These are phyloP conservation scores for Rhingia rostrata DNA, from an alignment of 2,888 invertebrate genomes.

Conservation along the genomic window DNA sequence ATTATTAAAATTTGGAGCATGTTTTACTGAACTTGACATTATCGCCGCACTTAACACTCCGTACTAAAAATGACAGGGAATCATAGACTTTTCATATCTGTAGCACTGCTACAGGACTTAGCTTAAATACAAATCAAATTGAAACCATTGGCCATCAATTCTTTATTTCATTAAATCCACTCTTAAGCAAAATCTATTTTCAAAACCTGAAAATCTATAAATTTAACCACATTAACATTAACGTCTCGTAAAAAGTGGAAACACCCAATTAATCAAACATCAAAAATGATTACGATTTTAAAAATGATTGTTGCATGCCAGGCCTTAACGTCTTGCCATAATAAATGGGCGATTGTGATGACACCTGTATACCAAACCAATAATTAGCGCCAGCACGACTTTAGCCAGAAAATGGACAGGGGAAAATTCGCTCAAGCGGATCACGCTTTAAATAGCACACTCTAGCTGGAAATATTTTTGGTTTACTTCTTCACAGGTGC, in stretches of 20 bases:
- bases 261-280: neutral
- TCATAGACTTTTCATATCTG: too few relatives aligned
- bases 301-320: conserved; percentile 19
- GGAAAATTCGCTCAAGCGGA: conserved; percentile 20
- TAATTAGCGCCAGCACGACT: conserved; percentile 19
- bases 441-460: conserved; percentile 20
- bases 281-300: neutral
- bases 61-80: too few relatives aligned
- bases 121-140: too few relatives aligned
- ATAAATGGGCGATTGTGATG: conserved; percentile 7
- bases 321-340: neutral
- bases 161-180: too few relatives aligned
- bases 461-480: conserved; percentile 3
- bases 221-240: too few relatives aligned
- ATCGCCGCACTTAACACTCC: too few relatives aligned
- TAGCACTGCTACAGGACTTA: too few relatives aligned
- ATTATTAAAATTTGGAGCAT: too few relatives aligned
- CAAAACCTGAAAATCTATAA: too few relatives aligned
- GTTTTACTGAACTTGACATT: too few relatives aligned
- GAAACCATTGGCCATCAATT: too few relatives aligned
- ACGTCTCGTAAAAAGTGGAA: neutral
- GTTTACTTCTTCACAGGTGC: neutral
- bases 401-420: conserved; percentile 26
- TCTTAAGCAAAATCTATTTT: too few relatives aligned
- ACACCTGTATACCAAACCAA: conserved; percentile 15